phyloP scores from a whole-genome alignment of 2,113 vertebrate species.

The Chlorocebus sabaeus region DNA sequence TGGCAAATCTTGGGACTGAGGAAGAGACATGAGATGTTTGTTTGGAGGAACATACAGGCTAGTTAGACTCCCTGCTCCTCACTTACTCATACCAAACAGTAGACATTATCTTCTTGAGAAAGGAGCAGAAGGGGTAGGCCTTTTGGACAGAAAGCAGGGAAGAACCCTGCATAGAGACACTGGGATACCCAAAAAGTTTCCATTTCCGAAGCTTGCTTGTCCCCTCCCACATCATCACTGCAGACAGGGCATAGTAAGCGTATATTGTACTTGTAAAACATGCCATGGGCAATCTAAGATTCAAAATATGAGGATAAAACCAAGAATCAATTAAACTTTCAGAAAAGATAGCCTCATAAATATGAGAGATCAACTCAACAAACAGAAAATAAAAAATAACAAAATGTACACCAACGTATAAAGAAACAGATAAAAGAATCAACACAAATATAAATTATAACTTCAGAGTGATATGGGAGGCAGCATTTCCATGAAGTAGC shows the following conservation, averaged over 20 bases:
- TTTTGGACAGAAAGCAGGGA: background rate
- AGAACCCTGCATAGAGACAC: fast-evolving
- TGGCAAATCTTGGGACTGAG: background rate
- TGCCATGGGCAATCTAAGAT: background rate
- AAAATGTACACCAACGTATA: background rate
- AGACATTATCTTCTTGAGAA: background rate
- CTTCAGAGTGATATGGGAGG: background rate
- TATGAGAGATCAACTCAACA: background rate
- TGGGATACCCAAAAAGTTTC: background rate
- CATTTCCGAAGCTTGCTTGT: background rate
- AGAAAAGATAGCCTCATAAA: background rate
- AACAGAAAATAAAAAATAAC: background rate
- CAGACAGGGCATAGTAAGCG: background rate
- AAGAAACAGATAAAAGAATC: background rate
- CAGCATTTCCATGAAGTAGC: background rate
- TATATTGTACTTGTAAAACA: background rate
- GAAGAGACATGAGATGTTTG: background rate
- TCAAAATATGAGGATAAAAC: background rate
- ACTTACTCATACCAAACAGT: background rate
- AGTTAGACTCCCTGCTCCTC: background rate
- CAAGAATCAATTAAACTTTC: background rate
- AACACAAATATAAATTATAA: background rate
- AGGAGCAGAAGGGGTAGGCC: fast-evolving
- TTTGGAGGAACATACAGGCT: background rate
- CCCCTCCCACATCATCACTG: fast-evolving